Percentiles rank a stretch among this genome's conserved stretches.
Evolutionary conservation across 2,113 vertebrate genomes (phyloP).

Genomic region (Psilopsiagon aurifrons): DNA sequence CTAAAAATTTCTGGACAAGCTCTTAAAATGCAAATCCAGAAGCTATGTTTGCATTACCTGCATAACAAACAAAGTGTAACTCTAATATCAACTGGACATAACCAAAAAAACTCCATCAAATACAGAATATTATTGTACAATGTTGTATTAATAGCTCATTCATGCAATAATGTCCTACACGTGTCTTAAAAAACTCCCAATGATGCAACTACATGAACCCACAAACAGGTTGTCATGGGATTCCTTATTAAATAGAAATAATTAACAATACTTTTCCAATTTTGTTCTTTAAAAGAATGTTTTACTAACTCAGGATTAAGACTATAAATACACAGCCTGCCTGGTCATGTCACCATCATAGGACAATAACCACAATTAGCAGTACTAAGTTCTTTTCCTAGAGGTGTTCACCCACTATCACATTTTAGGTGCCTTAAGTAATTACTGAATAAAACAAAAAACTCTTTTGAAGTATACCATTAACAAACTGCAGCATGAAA

Average conservation of each 20-base stretch:
- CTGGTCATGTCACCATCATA: neutral
- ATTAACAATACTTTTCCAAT: neutral
- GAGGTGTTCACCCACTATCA: neutral
- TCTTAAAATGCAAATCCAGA: constrained; percentile 12
- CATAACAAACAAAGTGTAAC: neutral
- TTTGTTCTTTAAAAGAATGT: neutral
- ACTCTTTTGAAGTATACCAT: neutral
- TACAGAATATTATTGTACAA: neutral
- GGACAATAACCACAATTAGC: neutral
- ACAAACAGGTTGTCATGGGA: neutral
- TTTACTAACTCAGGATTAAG: neutral
- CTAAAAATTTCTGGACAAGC: neutral
- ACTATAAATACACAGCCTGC: neutral
- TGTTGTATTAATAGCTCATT: neutral
- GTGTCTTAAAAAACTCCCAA: neutral
- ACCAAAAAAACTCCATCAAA: neutral
- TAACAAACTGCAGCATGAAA: neutral
- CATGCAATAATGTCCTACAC: neutral
- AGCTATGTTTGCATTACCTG: neutral
- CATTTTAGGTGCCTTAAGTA: neutral
- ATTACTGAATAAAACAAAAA: neutral
- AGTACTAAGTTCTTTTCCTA: neutral
- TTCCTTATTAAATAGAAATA: neutral
- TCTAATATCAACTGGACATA: neutral
- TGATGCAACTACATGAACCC: neutral